Base-by-base conservation (phyloP, 1,140 invertebrate genomes). In the Muscidifurax raptorellus region DNA sequence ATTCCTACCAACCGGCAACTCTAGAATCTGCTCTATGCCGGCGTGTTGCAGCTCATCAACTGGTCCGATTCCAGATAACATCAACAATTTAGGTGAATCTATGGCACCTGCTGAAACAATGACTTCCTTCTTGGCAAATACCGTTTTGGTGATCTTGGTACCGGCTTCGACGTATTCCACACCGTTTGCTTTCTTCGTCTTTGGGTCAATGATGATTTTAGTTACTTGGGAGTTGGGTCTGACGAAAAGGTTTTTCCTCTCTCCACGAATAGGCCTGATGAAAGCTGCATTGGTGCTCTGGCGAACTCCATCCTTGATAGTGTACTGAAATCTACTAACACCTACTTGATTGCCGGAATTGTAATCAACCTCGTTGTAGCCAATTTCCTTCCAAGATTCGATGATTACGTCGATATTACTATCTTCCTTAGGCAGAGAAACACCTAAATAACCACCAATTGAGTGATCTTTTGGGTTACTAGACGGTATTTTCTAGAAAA, bases 61-160 rank as follows among this genome's bases (percentile, higher is more conserved):
- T 0, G 95, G 95, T 15, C 95, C 95, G 25, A 95, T 90, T 80
- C 95, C 95, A 0, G 96, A 96, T 7, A 96, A 90, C 95, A 96
- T 95, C 15, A 97, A 91, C 7, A 97, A 87, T 88, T 97, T 96
- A 0, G 96, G 95, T 7, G 96, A 95, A 75, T 96, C 96, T 66
- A 97, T 94, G 0, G 95, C 93, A 2, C 96, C 96, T 22, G 94
- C 95, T 52, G 95, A 94, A 25, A 97, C 87, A 76, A 97, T 94
- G 1, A 97, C 94, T 90, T 97, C 96, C 86, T 93, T 94, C 27
- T 12, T 80, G 1, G 75, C 67, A 18, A 27, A 71, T 13, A 86
- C 64, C 67, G 80, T 36, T 12, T 72, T 83, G 67, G 76, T 25
- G 88, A 88, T 47, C 15, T 44, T 44, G 12, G 12, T 18, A 22